Conservation (phyloP, 2,113 vertebrate genomes). For the Rhadina sibilatrix region DNA sequence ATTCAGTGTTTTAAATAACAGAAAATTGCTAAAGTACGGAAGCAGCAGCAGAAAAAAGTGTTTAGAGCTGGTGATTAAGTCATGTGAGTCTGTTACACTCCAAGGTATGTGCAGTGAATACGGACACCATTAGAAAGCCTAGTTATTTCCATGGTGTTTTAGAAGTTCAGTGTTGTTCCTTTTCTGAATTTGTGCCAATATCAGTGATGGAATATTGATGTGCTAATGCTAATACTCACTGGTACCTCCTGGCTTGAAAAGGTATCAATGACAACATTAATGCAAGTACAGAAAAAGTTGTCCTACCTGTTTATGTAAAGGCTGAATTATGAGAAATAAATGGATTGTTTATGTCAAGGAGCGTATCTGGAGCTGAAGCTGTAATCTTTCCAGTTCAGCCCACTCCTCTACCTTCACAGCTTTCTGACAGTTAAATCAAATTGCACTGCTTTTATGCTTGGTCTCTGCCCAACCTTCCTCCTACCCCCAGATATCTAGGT, state of each 20-base stretch:
- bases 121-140: neutral
- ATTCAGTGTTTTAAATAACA: conserved; percentile 18
- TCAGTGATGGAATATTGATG: neutral
- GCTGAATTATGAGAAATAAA: neutral
- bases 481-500: neutral
- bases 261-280: neutral
- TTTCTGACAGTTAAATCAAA: neutral
- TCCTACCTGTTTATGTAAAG: neutral
- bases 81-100: neutral
- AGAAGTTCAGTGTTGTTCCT: neutral
- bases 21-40: neutral
- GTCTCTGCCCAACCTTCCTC: neutral
- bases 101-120: neutral
- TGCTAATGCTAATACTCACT: neutral
- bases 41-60: neutral
- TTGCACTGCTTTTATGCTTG: neutral
- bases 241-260: neutral
- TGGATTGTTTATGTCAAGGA: neutral
- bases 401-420: neutral
- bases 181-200: neutral
- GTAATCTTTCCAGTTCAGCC: neutral
- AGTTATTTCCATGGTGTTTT: neutral
- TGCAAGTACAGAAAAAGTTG: neutral
- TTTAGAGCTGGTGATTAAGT: neutral
- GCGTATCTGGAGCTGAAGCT: neutral